Evolutionary conservation across 2,113 vertebrate species (phyloP).

Genomic region (Dinomys branickii): DNA sequence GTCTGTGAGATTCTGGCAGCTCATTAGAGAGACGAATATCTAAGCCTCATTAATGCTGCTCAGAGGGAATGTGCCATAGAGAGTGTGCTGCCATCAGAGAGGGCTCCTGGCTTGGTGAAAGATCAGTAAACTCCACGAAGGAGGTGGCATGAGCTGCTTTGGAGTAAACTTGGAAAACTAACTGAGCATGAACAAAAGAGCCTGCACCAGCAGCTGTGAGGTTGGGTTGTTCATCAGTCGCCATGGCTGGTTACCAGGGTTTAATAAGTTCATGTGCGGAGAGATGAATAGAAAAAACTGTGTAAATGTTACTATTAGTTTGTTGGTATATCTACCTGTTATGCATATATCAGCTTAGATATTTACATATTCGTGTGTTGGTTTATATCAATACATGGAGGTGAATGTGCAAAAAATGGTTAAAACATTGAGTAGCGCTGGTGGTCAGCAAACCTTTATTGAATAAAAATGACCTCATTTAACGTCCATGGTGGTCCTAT

Average conservation of each 20-base stretch:
- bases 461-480: conserved; percentile 34
- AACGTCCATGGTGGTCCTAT: background rate
- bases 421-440: background rate
- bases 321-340: background rate
- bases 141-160: background rate
- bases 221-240: background rate
- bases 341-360: background rate
- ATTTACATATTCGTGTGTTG: background rate
- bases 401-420: background rate
- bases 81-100: background rate
- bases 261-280: background rate
- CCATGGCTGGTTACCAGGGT: background rate
- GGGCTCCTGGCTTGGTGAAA: background rate
- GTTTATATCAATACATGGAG: background rate
- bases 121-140: background rate
- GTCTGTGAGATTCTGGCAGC: background rate
- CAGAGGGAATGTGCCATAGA: background rate
- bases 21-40: background rate
- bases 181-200: background rate
- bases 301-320: background rate
- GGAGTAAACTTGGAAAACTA: conserved; percentile 25
- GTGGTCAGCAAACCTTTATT: background rate
- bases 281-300: background rate
- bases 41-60: background rate
- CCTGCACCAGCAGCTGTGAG: background rate